Base-by-base conservation (phyloP, 2,888 invertebrate genomes). In the Ariolimax columbianus region DNA sequence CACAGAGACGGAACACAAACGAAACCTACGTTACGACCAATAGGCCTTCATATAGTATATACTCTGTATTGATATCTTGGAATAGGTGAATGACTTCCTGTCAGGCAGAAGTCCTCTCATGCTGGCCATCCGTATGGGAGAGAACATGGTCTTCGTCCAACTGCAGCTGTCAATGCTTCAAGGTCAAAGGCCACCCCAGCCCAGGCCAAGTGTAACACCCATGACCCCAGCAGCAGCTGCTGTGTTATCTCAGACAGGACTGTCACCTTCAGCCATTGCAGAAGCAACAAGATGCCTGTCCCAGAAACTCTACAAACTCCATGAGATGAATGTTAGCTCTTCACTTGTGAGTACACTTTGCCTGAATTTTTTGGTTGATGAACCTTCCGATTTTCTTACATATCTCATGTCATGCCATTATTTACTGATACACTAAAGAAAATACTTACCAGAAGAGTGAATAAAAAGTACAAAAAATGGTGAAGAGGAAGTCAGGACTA, bases 141-240 rank as follows among this genome's bases (percentile, higher is more conserved):
- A 98, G 94, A 98, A 98, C 95, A 98, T 98, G 97, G 98, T 98
- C 98, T 95, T 98, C 90, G 98, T 98, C 88, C 98, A 98, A 94
- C 95, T 98, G 86, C 98, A 98, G 94, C 95, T 98, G 89, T 98
- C 98, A 90, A 98, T 98, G 66, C 70, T 86, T 11, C 82, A 84
- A 47, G 59, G 66, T 7, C 80, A 80, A 26, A 4, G 38, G 9
- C 66, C 59, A 23, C 84, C 66, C 33, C 66, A 63, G 33, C 47
- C 73, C n/a, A 23, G 66, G 11, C 73, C 63, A 3, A 72, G 17
- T 19, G 63, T 73, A 36, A 59, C 75, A 33, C 47, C 75, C 23
- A 70, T 77, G 6, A 59, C 75, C 17, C 82, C 72, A 19, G 70
- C 73, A 9, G 40, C 82, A 2, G 78, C 83, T 6, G 75, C 83